These are phyloP conservation scores for Drosophila tropicalis DNA, from an alignment of 1,140 invertebrate species.

Conservation along the genomic window DNA sequence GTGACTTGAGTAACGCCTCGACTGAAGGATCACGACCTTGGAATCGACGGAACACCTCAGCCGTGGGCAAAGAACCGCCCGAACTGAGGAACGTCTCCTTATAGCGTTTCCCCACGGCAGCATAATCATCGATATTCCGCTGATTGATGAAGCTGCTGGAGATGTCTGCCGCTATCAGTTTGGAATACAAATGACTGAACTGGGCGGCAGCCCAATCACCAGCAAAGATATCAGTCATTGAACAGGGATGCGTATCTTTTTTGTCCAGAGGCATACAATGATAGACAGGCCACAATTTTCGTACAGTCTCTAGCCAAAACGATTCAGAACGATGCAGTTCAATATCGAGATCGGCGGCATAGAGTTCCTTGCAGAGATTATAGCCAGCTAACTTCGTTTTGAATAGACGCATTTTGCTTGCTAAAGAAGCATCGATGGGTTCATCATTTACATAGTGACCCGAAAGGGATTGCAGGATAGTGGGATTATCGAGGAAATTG, in stretches of 20 bases:
- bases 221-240: constrained; percentile 89
- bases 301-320: constrained; percentile 92
- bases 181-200: constrained; percentile 91
- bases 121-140: constrained; percentile 83
- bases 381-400: constrained; percentile 90
- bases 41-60: constrained; percentile 94
- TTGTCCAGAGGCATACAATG: constrained; percentile 89
- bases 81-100: constrained; percentile 93
- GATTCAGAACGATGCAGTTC: constrained; percentile 90
- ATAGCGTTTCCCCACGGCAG: constrained; percentile 88
- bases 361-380: constrained; percentile 92
- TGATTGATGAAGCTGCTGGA: constrained; percentile 93
- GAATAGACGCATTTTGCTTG: constrained; percentile 87
- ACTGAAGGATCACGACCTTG: constrained; percentile 94
- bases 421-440: constrained; percentile 86
- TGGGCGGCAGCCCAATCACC: constrained; percentile 90
- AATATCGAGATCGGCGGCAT: constrained; percentile 92
- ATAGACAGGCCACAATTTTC: constrained; percentile 90
- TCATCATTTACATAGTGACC: constrained; percentile 90
- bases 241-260: constrained; percentile 91
- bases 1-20: constrained; percentile 89
- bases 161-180: constrained; percentile 95
- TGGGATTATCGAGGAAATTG: constrained; percentile 91
- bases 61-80: constrained; percentile 91
- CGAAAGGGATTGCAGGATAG: constrained; percentile 88